phyloP scores from a whole-genome alignment of 2,797 vertebrate genomes.

The Lutjanus campechanus region DNA sequence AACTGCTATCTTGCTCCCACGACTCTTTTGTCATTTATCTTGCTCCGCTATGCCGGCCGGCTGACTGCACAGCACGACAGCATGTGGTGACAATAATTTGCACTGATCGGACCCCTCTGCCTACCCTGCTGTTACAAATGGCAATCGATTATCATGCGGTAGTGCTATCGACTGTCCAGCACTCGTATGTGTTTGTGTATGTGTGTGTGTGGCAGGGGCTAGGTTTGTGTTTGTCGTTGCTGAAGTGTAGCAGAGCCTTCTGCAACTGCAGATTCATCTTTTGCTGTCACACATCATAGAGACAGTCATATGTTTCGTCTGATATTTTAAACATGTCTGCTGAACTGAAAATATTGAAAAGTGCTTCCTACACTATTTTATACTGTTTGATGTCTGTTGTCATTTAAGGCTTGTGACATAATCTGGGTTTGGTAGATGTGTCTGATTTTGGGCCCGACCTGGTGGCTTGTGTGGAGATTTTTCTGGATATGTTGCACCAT shows the following conservation, averaged over 20 bases:
- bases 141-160: constrained; percentile 96
- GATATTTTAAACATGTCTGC: constrained; percentile 29
- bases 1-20: constrained; percentile 85
- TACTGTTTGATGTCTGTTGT: not conserved
- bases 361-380: not conserved
- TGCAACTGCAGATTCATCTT: constrained; percentile 47
- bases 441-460: not conserved
- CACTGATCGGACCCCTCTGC: constrained; percentile 93
- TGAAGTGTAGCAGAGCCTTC: constrained; percentile 46
- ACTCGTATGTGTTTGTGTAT: constrained; percentile 49
- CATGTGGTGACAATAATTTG: constrained; percentile 93
- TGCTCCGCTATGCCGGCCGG: constrained; percentile 82
- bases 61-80: constrained; percentile 88
- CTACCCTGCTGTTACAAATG: constrained; percentile 93
- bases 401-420: not conserved
- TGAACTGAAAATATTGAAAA: constrained; percentile 25
- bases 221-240: constrained; percentile 45
- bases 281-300: constrained; percentile 26
- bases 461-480: not conserved
- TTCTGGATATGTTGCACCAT: no score
- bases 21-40: constrained; percentile 88
- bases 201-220: constrained; percentile 34
- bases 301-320: constrained; percentile 21
- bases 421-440: not conserved
- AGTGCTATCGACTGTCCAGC: constrained; percentile 91